These are phyloP conservation scores for Drosophila burlai DNA, from an alignment of 1,140 invertebrate species.

Conservation along the genomic window DNA sequence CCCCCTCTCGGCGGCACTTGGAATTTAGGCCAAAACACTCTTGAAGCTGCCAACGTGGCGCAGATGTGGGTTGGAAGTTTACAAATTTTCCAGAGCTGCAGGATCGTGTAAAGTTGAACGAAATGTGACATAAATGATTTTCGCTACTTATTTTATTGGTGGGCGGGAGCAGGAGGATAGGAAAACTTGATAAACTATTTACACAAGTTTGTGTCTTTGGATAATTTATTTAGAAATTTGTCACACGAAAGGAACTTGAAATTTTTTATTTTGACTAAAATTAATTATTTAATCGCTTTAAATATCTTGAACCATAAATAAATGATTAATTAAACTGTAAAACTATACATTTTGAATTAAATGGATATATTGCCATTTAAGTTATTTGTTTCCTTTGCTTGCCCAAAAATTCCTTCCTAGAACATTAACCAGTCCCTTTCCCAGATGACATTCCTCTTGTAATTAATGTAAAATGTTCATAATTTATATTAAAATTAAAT, in stretches of 20 bases:
- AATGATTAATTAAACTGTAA: not conserved
- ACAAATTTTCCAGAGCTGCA: slow-evolving; percentile 25
- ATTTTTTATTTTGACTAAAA: not conserved
- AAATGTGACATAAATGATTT: slow-evolving; percentile 63
- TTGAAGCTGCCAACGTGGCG: slow-evolving; percentile 33
- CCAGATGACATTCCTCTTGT: not conserved
- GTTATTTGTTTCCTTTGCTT: not conserved
- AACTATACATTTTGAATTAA: not conserved
- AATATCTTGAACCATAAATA: no score
- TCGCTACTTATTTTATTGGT: slow-evolving; percentile 15
- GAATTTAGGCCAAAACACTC: slow-evolving; percentile 80
- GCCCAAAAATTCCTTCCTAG: not conserved
- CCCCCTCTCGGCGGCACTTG: slow-evolving; percentile 40
- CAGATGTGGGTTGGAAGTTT: slow-evolving; percentile 43
- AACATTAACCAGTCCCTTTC: not conserved
- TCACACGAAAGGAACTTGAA: no score
- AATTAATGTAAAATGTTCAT: slow-evolving; percentile 28
- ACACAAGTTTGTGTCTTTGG: not conserved
- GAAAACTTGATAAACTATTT: slow-evolving; percentile 17
- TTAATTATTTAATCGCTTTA: no score
- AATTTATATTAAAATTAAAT: slow-evolving; percentile 44
- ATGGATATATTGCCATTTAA: not conserved
- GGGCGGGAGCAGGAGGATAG: not conserved
- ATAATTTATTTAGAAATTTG: not conserved
- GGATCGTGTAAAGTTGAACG: slow-evolving; percentile 24